These are phyloP conservation scores for Urocyon cinereoargenteus DNA, from an alignment of 2,797 vertebrate genomes.

Conservation along the genomic window DNA sequence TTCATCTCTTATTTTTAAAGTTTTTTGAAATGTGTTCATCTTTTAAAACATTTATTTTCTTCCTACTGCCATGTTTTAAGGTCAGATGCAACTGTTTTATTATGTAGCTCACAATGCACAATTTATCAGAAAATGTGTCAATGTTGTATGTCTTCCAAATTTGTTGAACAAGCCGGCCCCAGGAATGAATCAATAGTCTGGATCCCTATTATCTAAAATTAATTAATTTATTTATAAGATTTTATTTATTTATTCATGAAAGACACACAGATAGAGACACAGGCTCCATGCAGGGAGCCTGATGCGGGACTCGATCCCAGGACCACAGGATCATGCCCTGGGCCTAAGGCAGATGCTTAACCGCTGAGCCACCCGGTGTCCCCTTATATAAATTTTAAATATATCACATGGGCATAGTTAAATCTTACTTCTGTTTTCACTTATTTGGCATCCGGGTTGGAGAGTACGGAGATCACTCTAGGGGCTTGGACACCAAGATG, in stretches of 20 bases:
- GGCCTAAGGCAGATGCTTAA: too few species aligned
- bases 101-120: neutral
- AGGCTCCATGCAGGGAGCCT: too few species aligned
- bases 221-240: too few species aligned
- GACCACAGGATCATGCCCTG: too few species aligned
- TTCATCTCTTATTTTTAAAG: neutral
- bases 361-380: too few species aligned
- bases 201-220: neutral
- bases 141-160: neutral
- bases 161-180: neutral
- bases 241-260: too few species aligned
- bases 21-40: neutral
- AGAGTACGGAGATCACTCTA: neutral
- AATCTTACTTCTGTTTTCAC: neutral
- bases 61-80: neutral
- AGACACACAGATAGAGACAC: too few species aligned
- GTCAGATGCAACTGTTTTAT: neutral
- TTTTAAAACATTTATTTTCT: neutral
- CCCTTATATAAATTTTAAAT: neutral
- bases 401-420: neutral
- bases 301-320: too few species aligned
- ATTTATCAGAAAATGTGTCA: neutral
- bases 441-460: neutral
- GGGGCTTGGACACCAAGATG: neutral
- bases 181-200: neutral